Base-by-base conservation (phyloP, 2,113 vertebrate species). In the Acrocephalus arundinaceus region DNA sequence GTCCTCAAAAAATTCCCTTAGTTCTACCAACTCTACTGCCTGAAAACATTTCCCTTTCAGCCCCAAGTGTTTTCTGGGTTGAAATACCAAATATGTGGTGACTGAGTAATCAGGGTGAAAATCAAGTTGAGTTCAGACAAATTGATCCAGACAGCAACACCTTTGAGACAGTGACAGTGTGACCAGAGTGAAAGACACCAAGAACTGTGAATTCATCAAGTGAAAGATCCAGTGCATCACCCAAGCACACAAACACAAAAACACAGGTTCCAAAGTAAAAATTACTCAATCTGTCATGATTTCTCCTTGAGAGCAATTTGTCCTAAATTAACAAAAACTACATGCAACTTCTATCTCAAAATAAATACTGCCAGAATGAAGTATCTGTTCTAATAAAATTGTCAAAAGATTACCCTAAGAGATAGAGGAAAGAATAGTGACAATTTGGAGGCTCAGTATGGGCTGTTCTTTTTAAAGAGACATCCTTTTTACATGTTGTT, bases 81-180 rank as follows among this genome's bases (percentile, higher is more conserved):
- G 52, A 70, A 91, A 82, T 39, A 93, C 23, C 57, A 90, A 37
- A 93, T 49, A 22, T 41, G 23, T 81, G 31, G 45, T 1, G 11
- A 62, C 33, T 45, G 52, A 84, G n/a, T 48, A 85, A 72, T 39
- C 75, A 63, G 79, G 66, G 76, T 70, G 37, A 87, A 85, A 90
- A 72, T 15, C 11, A 57, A 74, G 31, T 2, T 45, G 18, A 48
- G 58, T 49, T 79, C 30, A 58, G 41, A 35, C 21, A 67, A 58
- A 48, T 41, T 20, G 39, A 78, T 81, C 25, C 27, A 86, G 49
- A 59, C 27, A 86, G 66, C 62, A 89, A 10, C 22, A 85, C 48
- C 63, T 93, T 1, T 72, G 74, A 51, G 57, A 76, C 13, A 74
- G 43, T 39, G 55, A 28, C 31, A 83, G 28, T 65, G 48, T 33